These are phyloP conservation scores for Papilio polyxenes DNA, from an alignment of 1,140 invertebrate genomes.

Conservation along the genomic window DNA sequence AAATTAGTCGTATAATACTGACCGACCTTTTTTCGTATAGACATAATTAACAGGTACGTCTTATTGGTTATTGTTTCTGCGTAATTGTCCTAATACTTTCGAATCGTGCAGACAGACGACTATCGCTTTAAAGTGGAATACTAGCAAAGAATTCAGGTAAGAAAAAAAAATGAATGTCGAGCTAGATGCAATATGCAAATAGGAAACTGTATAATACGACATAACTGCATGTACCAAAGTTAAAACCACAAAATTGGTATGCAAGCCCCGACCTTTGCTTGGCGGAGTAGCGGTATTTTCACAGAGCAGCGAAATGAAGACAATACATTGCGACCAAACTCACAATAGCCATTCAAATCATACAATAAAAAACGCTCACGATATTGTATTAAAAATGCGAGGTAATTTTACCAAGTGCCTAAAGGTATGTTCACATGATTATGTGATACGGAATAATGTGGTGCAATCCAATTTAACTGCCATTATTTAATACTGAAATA, in stretches of 20 bases:
- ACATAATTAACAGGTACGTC: no score
- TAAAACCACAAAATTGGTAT: slow-evolving; percentile 20
- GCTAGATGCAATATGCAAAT: slow-evolving; percentile 24
- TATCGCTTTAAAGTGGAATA: no score
- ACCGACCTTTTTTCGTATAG: no score
- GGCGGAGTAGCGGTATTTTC: background rate
- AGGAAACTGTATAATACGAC: background rate
- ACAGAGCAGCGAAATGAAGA: background rate
- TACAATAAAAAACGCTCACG: slow-evolving; percentile 15
- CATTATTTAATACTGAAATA: background rate
- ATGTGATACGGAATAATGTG: background rate
- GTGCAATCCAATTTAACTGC: background rate
- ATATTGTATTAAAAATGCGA: background rate
- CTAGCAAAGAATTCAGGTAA: background rate
- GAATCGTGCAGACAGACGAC: no score
- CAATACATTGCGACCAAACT: slow-evolving; percentile 4
- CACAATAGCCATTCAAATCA: slow-evolving; percentile 21
- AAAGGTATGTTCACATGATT: background rate
- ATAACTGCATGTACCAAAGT: slow-evolving; percentile 21
- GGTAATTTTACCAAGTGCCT: slow-evolving; percentile 9
- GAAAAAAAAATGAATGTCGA: background rate
- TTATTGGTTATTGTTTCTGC: no score
- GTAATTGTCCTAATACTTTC: no score
- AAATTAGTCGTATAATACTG: no score
- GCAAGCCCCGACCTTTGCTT: background rate